phyloP scores from a whole-genome alignment of 2,888 invertebrate genomes.

The Pomacea canaliculata region DNA sequence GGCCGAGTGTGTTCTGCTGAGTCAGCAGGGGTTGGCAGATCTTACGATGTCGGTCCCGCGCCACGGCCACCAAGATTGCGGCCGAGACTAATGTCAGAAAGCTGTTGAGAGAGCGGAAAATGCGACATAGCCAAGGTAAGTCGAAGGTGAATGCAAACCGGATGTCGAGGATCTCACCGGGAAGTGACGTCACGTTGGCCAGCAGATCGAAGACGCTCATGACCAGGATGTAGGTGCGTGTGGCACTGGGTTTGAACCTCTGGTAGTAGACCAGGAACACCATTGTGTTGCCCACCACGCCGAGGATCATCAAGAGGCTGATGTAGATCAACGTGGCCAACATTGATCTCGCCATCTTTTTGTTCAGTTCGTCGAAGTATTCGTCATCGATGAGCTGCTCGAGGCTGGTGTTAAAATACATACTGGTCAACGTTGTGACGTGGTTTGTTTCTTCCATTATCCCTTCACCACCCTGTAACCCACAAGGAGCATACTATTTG shows the following conservation, averaged over 20 bases:
- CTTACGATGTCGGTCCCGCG: constrained; percentile 48
- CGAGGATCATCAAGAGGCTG: constrained; percentile 46
- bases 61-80: constrained; percentile 50
- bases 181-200: constrained; percentile 48
- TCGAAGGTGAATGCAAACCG: constrained; percentile 50
- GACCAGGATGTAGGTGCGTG: constrained; percentile 48
- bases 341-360: constrained; percentile 39
- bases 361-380: constrained; percentile 37
- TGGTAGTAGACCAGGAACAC: constrained; percentile 49
- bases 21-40: constrained; percentile 49
- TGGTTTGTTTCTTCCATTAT: no score
- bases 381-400: neutral
- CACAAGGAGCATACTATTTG: no score
- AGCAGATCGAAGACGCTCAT: constrained; percentile 50
- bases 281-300: constrained; percentile 50
- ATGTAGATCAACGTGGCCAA: constrained; percentile 53
- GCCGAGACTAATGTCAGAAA: constrained; percentile 54
- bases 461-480: no score
- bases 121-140: constrained; percentile 44
- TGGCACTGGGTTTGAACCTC: constrained; percentile 50
- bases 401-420: no score
- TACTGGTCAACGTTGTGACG: no score
- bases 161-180: constrained; percentile 50
- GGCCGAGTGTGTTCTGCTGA: constrained; percentile 33
- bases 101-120: constrained; percentile 45